These are phyloP conservation scores for Rhagologus leucostigma DNA, from an alignment of 2,113 vertebrate species.

Conservation along the genomic window DNA sequence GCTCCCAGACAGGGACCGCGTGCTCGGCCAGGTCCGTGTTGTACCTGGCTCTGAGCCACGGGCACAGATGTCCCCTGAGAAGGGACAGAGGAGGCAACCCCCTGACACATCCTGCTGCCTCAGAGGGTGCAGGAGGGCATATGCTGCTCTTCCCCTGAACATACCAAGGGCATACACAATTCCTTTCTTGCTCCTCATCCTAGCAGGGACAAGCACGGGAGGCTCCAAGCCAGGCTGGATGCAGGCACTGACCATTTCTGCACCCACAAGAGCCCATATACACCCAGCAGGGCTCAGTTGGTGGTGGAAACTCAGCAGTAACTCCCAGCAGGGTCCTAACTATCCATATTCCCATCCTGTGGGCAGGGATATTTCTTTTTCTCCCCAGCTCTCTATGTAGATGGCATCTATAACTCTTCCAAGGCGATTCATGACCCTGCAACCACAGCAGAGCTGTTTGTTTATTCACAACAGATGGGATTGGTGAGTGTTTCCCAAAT, in stretches of 20 bases:
- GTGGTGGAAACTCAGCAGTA: neutral
- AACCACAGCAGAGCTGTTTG: slow-evolving; percentile 24
- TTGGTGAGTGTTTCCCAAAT: slow-evolving; percentile 26
- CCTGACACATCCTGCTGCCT: neutral
- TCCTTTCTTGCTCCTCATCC: neutral
- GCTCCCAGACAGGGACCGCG: neutral
- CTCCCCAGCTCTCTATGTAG: neutral
- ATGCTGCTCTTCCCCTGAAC: neutral
- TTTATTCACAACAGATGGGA: slow-evolving; percentile 58
- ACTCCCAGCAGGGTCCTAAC: neutral
- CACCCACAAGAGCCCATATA: neutral
- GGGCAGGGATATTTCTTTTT: neutral
- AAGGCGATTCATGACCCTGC: slow-evolving; percentile 1
- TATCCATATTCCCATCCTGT: neutral
- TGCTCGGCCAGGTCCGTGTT: neutral
- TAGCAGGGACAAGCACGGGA: fast-evolving
- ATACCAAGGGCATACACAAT: neutral
- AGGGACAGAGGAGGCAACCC: neutral
- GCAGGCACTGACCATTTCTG: neutral
- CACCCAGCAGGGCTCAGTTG: neutral
- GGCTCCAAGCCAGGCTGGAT: neutral
- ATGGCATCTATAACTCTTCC: neutral
- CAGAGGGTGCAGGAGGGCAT: neutral
- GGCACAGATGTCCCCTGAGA: neutral
- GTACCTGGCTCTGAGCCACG: neutral